These are phyloP conservation scores for Momotus momota DNA, from an alignment of 2,797 vertebrate genomes.

Conservation along the genomic window DNA sequence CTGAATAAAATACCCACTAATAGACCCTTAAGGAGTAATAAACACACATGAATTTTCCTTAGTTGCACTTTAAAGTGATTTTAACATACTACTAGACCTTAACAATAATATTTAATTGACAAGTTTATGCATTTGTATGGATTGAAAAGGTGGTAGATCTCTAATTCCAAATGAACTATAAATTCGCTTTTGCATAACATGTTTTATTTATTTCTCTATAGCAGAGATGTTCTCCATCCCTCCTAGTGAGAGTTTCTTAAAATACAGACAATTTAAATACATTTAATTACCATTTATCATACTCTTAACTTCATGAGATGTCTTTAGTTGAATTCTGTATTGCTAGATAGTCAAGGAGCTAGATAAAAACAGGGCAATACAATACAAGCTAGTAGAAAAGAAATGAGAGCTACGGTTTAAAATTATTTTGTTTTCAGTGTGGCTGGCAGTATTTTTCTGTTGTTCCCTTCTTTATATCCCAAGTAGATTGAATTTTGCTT, in stretches of 20 bases:
- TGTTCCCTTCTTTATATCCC: background rate
- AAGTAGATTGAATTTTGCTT: background rate
- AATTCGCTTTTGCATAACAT: slow-evolving; percentile 86
- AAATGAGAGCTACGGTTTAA: background rate
- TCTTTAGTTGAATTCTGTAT: slow-evolving; percentile 68
- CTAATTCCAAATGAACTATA: slow-evolving; percentile 85
- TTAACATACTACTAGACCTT: slow-evolving; percentile 87
- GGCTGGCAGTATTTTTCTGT: background rate
- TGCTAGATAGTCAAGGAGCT: slow-evolving; percentile 58
- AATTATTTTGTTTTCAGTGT: background rate
- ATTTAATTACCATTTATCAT: slow-evolving; percentile 84
- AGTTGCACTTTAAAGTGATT: slow-evolving; percentile 88
- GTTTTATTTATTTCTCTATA: slow-evolving; percentile 86
- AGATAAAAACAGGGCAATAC: background rate
- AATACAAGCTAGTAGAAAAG: slow-evolving; percentile 30
- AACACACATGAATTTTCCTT: slow-evolving; percentile 88
- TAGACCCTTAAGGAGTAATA: slow-evolving; percentile 88
- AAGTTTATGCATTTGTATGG: slow-evolving; percentile 88
- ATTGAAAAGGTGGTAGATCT: slow-evolving; percentile 83
- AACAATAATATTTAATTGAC: slow-evolving; percentile 91
- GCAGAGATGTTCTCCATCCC: slow-evolving; percentile 78
- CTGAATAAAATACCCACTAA: slow-evolving; percentile 88
- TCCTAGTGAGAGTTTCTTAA: slow-evolving; percentile 82
- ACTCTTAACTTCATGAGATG: slow-evolving; percentile 77
- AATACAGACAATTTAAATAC: slow-evolving; percentile 82